A percentile compares a stretch with the other conserved stretches of the same genome.
phyloP scores from a whole-genome alignment of 2,113 vertebrate species.

The Potamarius usumacintae region DNA sequence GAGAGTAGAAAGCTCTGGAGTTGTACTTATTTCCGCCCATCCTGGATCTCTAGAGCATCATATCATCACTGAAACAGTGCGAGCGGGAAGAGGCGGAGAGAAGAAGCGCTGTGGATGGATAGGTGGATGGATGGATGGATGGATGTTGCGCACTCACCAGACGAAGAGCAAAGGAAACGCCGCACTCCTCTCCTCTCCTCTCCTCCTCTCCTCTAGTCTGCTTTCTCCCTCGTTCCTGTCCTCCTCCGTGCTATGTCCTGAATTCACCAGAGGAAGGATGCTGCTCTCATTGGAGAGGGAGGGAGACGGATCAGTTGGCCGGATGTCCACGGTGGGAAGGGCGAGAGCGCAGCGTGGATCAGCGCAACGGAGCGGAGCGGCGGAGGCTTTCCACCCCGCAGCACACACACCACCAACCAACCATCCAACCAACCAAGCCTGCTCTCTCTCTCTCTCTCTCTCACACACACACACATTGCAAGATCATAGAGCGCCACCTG shows the following conservation, averaged over 20 bases:
- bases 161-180: slow-evolving; percentile 31
- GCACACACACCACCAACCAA: not conserved
- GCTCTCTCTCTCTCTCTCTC: slow-evolving; percentile 2
- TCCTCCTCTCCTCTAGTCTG: not conserved
- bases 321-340: slow-evolving; percentile 8
- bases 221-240: not conserved
- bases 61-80: not conserved
- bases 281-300: slow-evolving; percentile 18
- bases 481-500: slow-evolving; percentile 21
- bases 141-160: slow-evolving; percentile 53
- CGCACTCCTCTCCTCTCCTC: not conserved
- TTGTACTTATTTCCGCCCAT: not conserved
- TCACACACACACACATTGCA: not conserved
- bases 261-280: not conserved
- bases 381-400: not conserved
- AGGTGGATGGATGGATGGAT: too few relatives aligned
- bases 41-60: not conserved
- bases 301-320: slow-evolving; percentile 21
- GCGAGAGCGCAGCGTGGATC: slow-evolving; percentile 24
- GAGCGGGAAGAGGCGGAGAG: slow-evolving; percentile 6
- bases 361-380: slow-evolving; percentile 1
- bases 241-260: not conserved
- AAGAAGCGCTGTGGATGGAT: not conserved
- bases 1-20: not conserved
- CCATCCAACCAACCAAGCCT: too few relatives aligned